A percentile compares a stretch with the other conserved stretches of the same genome.
Evolutionary conservation across 2,113 vertebrate genomes (phyloP).

Genomic region (Forbesichthys papilliferus): DNA sequence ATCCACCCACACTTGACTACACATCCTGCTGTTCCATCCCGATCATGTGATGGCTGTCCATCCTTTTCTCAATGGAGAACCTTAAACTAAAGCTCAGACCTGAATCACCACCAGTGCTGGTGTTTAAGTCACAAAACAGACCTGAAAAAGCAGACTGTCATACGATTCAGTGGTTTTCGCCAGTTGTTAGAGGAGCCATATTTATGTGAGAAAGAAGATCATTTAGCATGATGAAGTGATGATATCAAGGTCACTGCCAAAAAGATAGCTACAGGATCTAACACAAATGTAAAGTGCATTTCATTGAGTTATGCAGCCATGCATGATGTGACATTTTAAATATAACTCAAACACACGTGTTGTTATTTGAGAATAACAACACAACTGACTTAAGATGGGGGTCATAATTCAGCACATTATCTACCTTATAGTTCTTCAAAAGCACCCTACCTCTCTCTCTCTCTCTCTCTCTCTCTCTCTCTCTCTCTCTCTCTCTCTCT

Average conservation of each 20-base stretch:
- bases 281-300: not conserved
- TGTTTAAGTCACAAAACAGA: not conserved
- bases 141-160: not conserved
- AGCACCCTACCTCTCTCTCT: not conserved
- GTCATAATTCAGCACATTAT: not conserved
- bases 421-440: not conserved
- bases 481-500: not conserved
- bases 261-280: constrained; percentile 10
- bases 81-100: constrained; percentile 14
- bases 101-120: not conserved
- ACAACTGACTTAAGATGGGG: not conserved
- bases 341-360: not conserved
- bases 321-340: not conserved
- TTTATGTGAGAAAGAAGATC: not conserved
- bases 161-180: constrained; percentile 13
- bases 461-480: not conserved
- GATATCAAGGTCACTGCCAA: constrained; percentile 14
- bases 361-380: not conserved
- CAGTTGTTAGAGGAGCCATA: constrained; percentile 10
- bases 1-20: not conserved
- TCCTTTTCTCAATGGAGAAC: constrained; percentile 9
- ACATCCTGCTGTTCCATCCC: constrained; percentile 24
- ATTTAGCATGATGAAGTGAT: not conserved
- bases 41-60: constrained; percentile 10
- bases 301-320: constrained; percentile 2